Base-by-base conservation (phyloP, 2,888 invertebrate species). In the Tigriopus californicus region DNA sequence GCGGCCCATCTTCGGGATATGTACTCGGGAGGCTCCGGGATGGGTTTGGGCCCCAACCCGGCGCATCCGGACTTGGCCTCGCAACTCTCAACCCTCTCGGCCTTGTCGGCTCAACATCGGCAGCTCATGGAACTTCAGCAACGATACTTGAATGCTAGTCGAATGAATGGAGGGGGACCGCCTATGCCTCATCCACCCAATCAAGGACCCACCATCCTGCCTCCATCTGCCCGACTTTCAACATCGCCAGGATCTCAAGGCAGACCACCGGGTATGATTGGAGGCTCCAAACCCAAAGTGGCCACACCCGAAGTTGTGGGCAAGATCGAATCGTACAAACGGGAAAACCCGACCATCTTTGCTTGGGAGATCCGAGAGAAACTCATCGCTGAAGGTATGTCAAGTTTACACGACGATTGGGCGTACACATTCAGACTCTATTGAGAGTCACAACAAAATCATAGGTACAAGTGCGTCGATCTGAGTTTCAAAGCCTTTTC, bases 311-410 rank as follows among this genome's bases (percentile, higher is more conserved):
- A 64, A 60, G 64, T 64, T 54, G 64, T 64, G 18, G 24, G 33
- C 64, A 95, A 94, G 77, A 95, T 95, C 68, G 95, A 95, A 74
- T 89, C 92, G 73, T 94, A 95, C 79, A 95, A 95, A 76, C 75
- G 91, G 66, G 94, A 95, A 72, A 95, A 95, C 73, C 94, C 95
- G 3, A 95, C 95, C 62, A 94, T 95, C 69, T 97, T 95, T 72
- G 95, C 95, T 52, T 97, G 95, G 95, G 95, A 97, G 78, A 95
- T 95, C 66, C 79, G 95, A 61, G 95, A 97, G 74, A 79, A 91
- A 71, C 82, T 95, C 63, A 89, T 95, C 69, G 86, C 88, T 64
- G 94, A 95, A 83, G 91, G 92, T 92, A 79, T 79, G 62, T 62
- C 18, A 15, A 53, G 3, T 53, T 53, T 13, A 48, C 11, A 41